Conservation (phyloP, 1,140 invertebrate species). For the Bathynomus jamesi region DNA sequence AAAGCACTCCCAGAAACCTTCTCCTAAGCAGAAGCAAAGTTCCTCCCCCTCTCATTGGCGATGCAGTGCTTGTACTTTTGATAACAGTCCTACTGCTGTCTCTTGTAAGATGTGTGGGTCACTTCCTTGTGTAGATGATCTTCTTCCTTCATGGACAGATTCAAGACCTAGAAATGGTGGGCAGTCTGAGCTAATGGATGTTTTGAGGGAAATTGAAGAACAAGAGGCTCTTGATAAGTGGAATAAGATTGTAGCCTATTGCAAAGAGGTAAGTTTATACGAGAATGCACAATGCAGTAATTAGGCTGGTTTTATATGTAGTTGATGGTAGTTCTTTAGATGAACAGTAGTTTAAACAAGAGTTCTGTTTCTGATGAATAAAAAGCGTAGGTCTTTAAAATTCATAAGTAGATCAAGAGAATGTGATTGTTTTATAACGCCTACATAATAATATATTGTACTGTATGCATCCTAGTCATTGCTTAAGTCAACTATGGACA, state of each 20-base stretch:
- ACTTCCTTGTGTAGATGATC: constrained; percentile 39
- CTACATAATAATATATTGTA: no score
- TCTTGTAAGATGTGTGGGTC: constrained; percentile 43
- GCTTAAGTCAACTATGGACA: no score
- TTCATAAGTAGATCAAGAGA: no score
- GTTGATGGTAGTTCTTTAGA: no score
- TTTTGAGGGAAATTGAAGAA: constrained; percentile 68
- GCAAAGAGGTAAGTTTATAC: constrained; percentile 56
- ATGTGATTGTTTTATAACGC: no score
- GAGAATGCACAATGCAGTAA: no score
- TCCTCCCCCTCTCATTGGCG: constrained; percentile 37
- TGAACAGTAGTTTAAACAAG: no score
- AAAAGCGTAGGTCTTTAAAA: no score
- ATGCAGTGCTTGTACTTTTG: constrained; percentile 42
- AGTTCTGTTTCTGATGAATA: no score
- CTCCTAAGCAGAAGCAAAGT: not conserved
- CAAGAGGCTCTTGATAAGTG: constrained; percentile 71
- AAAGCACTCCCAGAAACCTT: not conserved
- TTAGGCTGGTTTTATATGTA: no score
- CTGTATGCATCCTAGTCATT: no score
- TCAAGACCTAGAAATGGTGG: constrained; percentile 55
- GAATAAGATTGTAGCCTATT: constrained; percentile 75
- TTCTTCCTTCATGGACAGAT: constrained; percentile 38
- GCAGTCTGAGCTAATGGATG: constrained; percentile 63
- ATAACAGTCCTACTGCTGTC: constrained; percentile 38